phyloP scores from a whole-genome alignment of 2,888 invertebrate species.

The Aquatica leii region DNA sequence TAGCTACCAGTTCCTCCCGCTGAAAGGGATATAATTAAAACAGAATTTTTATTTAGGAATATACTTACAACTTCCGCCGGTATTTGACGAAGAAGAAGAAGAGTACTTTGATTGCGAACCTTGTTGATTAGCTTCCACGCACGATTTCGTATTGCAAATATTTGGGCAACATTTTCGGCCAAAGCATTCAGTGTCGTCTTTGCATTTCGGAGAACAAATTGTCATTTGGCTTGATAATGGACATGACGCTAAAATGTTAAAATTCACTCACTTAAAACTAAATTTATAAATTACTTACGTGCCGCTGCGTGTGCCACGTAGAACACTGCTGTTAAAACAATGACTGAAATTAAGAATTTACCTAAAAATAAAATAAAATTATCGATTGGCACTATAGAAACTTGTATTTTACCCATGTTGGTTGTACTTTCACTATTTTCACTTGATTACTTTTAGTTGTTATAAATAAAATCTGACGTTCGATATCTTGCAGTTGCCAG shows the following conservation, averaged over 20 bases:
- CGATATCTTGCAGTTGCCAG: too few species aligned
- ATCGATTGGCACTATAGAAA: too few species aligned
- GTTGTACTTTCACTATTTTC: too few species aligned
- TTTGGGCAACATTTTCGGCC: conserved; percentile 74
- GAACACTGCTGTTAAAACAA: background rate
- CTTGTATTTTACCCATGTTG: too few species aligned
- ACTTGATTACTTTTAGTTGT: too few species aligned
- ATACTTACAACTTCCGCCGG: conserved; percentile 39
- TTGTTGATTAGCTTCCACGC: conserved; percentile 51
- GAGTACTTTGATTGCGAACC: conserved; percentile 56
- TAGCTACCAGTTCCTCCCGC: conserved; percentile 66
- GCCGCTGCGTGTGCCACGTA: background rate
- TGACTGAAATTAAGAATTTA: background rate
- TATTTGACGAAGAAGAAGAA: conserved; percentile 46
- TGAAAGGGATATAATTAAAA: conserved; percentile 43
- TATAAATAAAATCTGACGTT: too few species aligned
- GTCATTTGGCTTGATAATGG: conserved; percentile 71
- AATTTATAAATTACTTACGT: conserved; percentile 3
- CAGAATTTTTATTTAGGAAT: conserved; percentile 12
- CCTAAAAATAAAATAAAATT: background rate
- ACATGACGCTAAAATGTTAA: conserved; percentile 60
- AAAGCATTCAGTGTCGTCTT: conserved; percentile 72
- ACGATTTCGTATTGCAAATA: conserved; percentile 74
- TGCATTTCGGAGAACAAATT: conserved; percentile 74
- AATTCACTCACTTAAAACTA: background rate